These are phyloP conservation scores for Asarcornis scutulata DNA, from an alignment of 2,113 vertebrate species.

Conservation along the genomic window DNA sequence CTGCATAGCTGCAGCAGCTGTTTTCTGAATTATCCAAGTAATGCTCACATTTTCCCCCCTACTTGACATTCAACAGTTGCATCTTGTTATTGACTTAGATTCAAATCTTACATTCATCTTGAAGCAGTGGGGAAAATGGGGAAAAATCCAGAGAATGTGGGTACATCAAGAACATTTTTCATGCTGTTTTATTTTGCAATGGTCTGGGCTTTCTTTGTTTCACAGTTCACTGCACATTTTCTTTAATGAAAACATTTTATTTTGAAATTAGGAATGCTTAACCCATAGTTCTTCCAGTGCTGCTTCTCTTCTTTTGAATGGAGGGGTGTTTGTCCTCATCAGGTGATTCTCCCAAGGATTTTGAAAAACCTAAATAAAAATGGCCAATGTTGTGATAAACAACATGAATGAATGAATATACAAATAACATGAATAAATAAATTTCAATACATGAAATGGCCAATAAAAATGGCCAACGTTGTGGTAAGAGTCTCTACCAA, in stretches of 20 bases:
- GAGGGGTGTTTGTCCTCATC: background rate
- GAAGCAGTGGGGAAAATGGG: background rate
- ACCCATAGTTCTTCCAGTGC: background rate
- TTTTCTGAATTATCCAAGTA: background rate
- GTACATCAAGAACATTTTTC: background rate
- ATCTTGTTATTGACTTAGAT: background rate
- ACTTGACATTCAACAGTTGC: slow-evolving; percentile 30
- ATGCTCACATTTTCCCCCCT: background rate
- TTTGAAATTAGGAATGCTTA: background rate
- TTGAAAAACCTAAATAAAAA: background rate
- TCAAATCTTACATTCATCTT: background rate
- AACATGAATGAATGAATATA: too few relatives aligned
- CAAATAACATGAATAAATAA: too few relatives aligned
- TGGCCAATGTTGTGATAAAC: background rate
- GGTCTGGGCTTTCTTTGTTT: background rate
- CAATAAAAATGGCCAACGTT: background rate
- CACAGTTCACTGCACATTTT: background rate
- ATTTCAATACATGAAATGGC: too few relatives aligned
- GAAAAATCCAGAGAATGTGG: background rate
- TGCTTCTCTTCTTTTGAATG: background rate
- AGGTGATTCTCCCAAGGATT: background rate
- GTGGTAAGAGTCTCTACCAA: background rate
- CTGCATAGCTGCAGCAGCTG: slow-evolving; percentile 1
- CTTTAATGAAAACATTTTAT: background rate
- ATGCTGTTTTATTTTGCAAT: background rate